phyloP scores from a whole-genome alignment of 2,797 vertebrate genomes.

The Alauda arvensis region DNA sequence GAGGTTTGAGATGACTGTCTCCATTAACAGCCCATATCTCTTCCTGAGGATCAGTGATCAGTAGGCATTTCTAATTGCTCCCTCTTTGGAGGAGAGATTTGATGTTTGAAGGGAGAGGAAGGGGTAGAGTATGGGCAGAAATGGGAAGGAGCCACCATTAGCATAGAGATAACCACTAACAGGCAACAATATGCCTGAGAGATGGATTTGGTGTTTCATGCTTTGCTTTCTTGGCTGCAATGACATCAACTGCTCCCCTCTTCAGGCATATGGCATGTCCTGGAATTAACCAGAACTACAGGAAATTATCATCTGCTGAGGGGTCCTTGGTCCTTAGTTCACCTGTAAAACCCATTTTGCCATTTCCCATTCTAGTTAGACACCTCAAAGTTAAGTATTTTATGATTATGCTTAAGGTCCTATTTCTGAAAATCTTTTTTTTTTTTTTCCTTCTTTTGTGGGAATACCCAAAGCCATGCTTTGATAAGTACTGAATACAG shows the following conservation, averaged over 20 bases:
- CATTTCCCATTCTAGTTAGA: neutral
- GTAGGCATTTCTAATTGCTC: neutral
- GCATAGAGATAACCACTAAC: neutral
- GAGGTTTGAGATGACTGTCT: neutral
- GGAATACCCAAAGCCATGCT: neutral
- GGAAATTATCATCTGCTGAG: neutral
- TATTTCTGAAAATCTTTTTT: neutral
- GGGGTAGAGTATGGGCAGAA: neutral
- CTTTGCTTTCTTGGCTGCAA: neutral
- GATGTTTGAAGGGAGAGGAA: neutral
- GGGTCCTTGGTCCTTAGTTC: neutral
- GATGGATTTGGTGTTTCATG: neutral
- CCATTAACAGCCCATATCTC: neutral
- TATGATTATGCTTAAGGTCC: neutral
- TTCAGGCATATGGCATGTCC: neutral
- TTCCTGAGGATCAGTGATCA: neutral
- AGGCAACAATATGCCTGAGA: neutral
- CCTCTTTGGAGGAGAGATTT: neutral
- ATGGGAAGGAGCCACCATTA: neutral
- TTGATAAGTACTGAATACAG: neutral
- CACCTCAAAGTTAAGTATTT: neutral
- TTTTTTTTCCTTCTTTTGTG: neutral
- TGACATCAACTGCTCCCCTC: neutral
- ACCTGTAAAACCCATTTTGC: neutral
- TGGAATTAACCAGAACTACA: neutral